Base-by-base conservation (phyloP, 2,113 vertebrate species). In the Cromileptes altivelis region DNA sequence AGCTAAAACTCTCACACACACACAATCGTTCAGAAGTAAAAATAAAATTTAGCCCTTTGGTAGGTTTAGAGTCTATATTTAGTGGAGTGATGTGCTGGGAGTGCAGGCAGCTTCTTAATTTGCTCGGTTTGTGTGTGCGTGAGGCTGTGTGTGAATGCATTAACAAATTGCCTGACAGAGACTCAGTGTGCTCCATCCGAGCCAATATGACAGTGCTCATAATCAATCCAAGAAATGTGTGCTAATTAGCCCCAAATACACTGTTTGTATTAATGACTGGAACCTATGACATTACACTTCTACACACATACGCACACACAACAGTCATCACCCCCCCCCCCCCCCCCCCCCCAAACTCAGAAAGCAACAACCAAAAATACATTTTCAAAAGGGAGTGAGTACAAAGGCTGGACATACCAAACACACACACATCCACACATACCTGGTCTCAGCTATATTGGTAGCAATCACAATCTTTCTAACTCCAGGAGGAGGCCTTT, bases 371-470 rank as follows among this genome's bases (percentile, higher is more conserved):
- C 21, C 56, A 74, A 52, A 42, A 77, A 80, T 17, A 78, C 11
- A 45, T 61, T 75, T 71, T 65, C 12, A 14, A 78, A 62, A 58
- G n/a, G 4, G 15, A 30, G 19, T 8, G 67, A 55, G 11, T 17
- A 49, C 30, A 74, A 69, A 73, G 6, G 12, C 40, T 18, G 21
- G 27, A 40, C 11, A 27, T 70, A 19, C 18, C 19, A 62, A 42
- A 75, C 9, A 76, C 40, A 27, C 47, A 37, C 33, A 37, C 6
- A 7, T 4, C 4, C 47, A 62, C 25, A 84, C 75, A 91, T 93
- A 99, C 98, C 98, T 99, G 65, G 98, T 99, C 89, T 99, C 98
- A 50, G 98, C 98, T 80, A 99, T 99, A 92, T 99, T 99, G 80
- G 98, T 99, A 75, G 98, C 98, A 88, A 99, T 99, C 81, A 99